A percentile compares a stretch with the other conserved stretches of the same genome.
phyloP scores from a whole-genome alignment of 2,113 vertebrate genomes.

The Apodemus sylvaticus region DNA sequence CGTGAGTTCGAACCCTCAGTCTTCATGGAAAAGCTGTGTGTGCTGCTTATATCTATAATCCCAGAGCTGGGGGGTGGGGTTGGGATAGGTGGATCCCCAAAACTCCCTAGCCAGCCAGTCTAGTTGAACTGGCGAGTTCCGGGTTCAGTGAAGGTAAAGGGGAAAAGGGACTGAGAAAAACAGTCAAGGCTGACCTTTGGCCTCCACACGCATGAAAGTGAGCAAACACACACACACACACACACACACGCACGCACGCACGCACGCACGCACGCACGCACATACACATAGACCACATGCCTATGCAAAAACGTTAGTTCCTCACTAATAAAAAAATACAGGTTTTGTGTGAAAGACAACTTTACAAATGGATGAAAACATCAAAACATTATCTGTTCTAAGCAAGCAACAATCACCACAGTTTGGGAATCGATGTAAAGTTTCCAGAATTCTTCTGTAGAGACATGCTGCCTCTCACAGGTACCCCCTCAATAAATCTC shows the following conservation, averaged over 20 bases:
- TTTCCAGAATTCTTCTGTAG: background rate
- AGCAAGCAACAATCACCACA: background rate
- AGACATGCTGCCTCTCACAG: background rate
- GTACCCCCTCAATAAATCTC: constrained; percentile 4
- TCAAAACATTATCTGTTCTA: constrained; percentile 27
- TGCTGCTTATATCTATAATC: background rate
- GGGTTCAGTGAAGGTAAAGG: background rate
- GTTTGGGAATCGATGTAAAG: fast-evolving
- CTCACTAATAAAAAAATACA: background rate
- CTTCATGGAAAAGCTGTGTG: too few relatives aligned
- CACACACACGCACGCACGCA: background rate
- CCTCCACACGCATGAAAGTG: background rate
- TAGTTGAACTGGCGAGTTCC: background rate
- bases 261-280: background rate
- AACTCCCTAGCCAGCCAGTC: background rate
- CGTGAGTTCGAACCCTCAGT: background rate
- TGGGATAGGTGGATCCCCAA: background rate
- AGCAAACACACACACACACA: too few relatives aligned
- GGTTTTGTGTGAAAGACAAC: background rate
- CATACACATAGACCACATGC: background rate
- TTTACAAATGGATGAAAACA: background rate
- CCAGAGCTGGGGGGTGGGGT: background rate
- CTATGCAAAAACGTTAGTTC: background rate
- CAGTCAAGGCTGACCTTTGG: background rate
- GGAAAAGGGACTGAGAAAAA: too few relatives aligned